Evolutionary conservation across 2,113 vertebrate genomes (phyloP).

Genomic region (Nannobrachium achirus): DNA sequence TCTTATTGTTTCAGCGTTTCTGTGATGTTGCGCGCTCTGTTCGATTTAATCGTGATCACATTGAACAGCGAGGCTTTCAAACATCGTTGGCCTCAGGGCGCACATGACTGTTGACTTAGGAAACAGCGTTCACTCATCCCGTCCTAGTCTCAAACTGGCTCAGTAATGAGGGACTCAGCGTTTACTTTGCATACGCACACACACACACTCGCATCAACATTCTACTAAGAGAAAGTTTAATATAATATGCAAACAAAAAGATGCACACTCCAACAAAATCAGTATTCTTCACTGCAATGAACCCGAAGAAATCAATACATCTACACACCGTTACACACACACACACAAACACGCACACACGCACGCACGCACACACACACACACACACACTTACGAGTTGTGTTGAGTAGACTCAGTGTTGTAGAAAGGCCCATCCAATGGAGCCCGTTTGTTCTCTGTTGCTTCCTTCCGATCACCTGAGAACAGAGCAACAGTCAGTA

Average conservation of each 20-base stretch:
- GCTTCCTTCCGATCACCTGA: constrained; percentile 77
- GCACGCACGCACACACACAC: constrained; percentile 2
- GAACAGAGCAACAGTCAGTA: constrained; percentile 51
- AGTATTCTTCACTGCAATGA: not conserved
- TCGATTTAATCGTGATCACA: too few relatives aligned
- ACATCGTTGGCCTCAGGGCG: not conserved
- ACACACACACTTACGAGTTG: constrained; percentile 64
- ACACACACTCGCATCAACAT: constrained; percentile 2
- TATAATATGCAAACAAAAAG: not conserved
- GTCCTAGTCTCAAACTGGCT: constrained; percentile 11
- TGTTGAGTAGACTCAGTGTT: constrained; percentile 60
- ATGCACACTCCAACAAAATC: not conserved
- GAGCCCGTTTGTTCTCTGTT: constrained; percentile 63
- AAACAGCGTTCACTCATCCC: constrained; percentile 7
- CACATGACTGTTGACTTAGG: constrained; percentile 13
- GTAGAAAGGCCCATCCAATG: constrained; percentile 59
- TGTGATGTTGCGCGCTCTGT: too few relatives aligned
- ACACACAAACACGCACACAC: constrained; percentile 15
- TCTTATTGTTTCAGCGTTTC: too few relatives aligned
- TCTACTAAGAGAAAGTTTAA: not conserved
- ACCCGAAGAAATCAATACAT: constrained; percentile 7
- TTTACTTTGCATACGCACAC: not conserved
- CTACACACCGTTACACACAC: constrained; percentile 10
- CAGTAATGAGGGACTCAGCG: too few relatives aligned
- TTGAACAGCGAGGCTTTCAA: too few relatives aligned